Percentiles rank a stretch among this genome's conserved stretches.
Conservation (phyloP, 2,888 invertebrate species). For the Gnatocerus cornutus region DNA sequence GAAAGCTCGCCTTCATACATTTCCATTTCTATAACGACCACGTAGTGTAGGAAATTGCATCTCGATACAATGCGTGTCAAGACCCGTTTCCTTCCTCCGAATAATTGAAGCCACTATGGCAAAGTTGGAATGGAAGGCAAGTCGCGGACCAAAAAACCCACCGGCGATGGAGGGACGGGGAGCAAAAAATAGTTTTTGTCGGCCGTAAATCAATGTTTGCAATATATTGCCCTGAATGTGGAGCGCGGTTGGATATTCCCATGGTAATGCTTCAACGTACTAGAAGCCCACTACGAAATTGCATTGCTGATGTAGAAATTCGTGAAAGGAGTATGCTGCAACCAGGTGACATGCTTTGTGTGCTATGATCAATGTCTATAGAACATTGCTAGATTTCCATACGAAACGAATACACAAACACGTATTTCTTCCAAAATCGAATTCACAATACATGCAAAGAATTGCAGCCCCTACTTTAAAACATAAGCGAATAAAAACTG, state of each 20-base stretch:
- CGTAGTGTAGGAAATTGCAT: conserved; percentile 41
- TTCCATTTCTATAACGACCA: conserved; percentile 39
- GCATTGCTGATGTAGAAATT: conserved; percentile 60
- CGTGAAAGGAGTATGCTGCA: conserved; percentile 51
- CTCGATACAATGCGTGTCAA: conserved; percentile 38
- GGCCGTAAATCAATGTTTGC: conserved; percentile 36
- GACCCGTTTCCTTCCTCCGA: conserved; percentile 35
- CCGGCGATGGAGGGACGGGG: conserved; percentile 5
- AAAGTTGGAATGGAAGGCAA: conserved; percentile 23
- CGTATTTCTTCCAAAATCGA: not conserved
- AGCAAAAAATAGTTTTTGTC: conserved; percentile 32
- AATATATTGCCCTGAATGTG: conserved; percentile 25
- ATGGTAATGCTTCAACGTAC: conserved; percentile 25
- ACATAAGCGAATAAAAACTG: not conserved
- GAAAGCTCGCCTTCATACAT: conserved; percentile 15
- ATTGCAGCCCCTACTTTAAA: no score
- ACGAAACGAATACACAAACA: not conserved
- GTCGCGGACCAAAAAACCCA: conserved; percentile 14
- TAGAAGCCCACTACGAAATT: conserved; percentile 57
- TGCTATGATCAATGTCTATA: conserved; percentile 53
- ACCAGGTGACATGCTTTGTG: conserved; percentile 58
- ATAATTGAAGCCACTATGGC: conserved; percentile 36
- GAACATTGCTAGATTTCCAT: conserved; percentile 19
- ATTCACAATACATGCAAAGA: not conserved
- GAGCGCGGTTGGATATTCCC: conserved; percentile 29